Evolutionary conservation across 1,140 invertebrate species (phyloP).

Genomic region (Epicauta chinensis): DNA sequence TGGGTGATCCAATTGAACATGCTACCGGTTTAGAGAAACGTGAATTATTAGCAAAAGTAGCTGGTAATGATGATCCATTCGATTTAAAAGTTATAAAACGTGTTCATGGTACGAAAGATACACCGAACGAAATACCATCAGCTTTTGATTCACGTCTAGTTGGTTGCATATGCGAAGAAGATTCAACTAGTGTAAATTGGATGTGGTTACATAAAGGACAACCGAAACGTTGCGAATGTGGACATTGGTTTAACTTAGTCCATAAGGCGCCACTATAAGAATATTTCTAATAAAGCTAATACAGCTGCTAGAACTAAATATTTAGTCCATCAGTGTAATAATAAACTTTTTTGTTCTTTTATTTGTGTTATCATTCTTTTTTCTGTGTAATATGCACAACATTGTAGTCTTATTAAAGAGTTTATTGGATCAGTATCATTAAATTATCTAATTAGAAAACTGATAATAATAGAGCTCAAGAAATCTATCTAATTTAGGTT

Average conservation of each 20-base stretch:
- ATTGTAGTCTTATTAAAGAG: too few species aligned
- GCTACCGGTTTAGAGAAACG: conserved; percentile 88
- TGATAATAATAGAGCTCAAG: too few species aligned
- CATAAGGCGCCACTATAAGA: conserved; percentile 61
- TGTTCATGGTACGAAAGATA: conserved; percentile 72
- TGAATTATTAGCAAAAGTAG: conserved; percentile 74
- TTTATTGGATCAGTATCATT: too few species aligned
- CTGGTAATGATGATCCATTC: conserved; percentile 89
- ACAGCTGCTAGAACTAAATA: too few species aligned
- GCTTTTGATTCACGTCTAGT: conserved; percentile 82
- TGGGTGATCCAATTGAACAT: conserved; percentile 84
- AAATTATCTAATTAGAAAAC: too few species aligned
- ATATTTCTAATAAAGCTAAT: too few species aligned
- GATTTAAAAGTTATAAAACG: conserved; percentile 75
- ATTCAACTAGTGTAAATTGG: conserved; percentile 80
- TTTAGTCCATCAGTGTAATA: too few species aligned
- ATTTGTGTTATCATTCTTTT: too few species aligned
- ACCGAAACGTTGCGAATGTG: conserved; percentile 88
- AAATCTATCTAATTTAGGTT: too few species aligned
- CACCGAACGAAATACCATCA: conserved; percentile 85
- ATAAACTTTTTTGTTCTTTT: too few species aligned
- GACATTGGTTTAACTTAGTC: conserved; percentile 92
- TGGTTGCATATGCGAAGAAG: conserved; percentile 95
- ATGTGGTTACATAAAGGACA: conserved; percentile 88
- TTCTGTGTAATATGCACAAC: too few species aligned